These are phyloP conservation scores for Notamacropus eugenii DNA, from an alignment of 2,797 vertebrate genomes.

Conservation along the genomic window DNA sequence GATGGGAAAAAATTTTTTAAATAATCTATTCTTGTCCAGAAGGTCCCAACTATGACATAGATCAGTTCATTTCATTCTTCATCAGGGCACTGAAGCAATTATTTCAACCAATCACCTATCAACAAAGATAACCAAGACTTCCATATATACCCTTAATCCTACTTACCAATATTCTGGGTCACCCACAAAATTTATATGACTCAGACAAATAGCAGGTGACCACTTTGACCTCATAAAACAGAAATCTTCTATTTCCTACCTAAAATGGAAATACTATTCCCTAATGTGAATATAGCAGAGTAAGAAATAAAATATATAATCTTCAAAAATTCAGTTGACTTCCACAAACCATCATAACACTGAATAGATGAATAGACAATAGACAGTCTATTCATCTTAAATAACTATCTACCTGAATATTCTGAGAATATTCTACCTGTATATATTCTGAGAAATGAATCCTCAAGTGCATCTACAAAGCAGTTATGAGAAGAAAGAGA, in stretches of 20 bases:
- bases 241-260: slow-evolving; percentile 14
- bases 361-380: not conserved
- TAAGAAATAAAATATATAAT: not conserved
- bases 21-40: not conserved
- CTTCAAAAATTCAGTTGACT: not conserved
- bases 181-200: slow-evolving; percentile 3
- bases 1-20: not conserved
- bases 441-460: slow-evolving; percentile 28
- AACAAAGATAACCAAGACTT: slow-evolving; percentile 15
- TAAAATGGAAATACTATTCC: not conserved
- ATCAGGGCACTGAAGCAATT: slow-evolving; percentile 12
- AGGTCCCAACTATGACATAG: not conserved
- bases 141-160: not conserved
- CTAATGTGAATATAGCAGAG: not conserved
- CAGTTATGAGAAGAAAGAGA: slow-evolving; percentile 40
- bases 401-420: slow-evolving; percentile 12
- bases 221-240: slow-evolving; percentile 12
- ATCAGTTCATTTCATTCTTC: slow-evolving; percentile 32
- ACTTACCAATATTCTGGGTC: slow-evolving; percentile 28
- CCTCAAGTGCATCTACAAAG: not conserved
- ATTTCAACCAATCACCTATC: slow-evolving; percentile 25
- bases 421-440: too few species aligned
- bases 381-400: too few species aligned
- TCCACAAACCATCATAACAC: not conserved
- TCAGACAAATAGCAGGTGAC: not conserved